Base-by-base conservation (phyloP, 2,113 vertebrate genomes). In the Baryphthengus martii region DNA sequence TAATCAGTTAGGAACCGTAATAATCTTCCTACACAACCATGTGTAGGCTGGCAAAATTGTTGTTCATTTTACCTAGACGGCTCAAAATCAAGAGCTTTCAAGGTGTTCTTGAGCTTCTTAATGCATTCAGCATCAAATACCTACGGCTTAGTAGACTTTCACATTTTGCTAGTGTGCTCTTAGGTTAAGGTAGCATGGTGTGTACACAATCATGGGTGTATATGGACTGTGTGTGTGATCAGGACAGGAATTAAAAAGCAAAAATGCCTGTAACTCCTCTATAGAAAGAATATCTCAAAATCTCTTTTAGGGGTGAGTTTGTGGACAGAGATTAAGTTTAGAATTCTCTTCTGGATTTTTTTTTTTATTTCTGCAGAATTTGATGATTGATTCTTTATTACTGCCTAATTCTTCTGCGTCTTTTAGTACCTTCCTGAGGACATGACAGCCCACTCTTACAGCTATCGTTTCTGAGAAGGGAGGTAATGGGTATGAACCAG, bases 1-100 rank as follows among this genome's bases (percentile, higher is more conserved):
- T 92, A 78, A 84, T 92, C 93, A 94, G 72, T 91, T 68, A 90
- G 90, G 47, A 95, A 47, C 73, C 5, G 40, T 91, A 95, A 94
- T 90, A 74, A 93, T 88, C 88, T 81, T 95, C 90, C 94, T 91
- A 94, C 91, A 71, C 89, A 91, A 1, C 56, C 28, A 15, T 62
- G 76, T 61, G 90, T 88, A 86, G 90, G 93, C 83, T 93, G 90
- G 31, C 66, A 81, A 78, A 94, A 84, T 82, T 77, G 88, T 85
- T 94, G 88, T 94, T 90, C 95, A 56, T 95, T 97, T 95, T 86
- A 96, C 88, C 85, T 81, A 86, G 44, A 92, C 0, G 3, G 94
- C 76, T 93, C 52, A 81, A 95, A 96, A 47, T 56, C 68, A 74
- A 74, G 42, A 84, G 50, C 55, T 96, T 88, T 47, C 71, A 83